Percentiles rank a stretch among this genome's conserved stretches.
phyloP scores from a whole-genome alignment of 2,797 vertebrate genomes.

The Lepilemur ruficaudatus region DNA sequence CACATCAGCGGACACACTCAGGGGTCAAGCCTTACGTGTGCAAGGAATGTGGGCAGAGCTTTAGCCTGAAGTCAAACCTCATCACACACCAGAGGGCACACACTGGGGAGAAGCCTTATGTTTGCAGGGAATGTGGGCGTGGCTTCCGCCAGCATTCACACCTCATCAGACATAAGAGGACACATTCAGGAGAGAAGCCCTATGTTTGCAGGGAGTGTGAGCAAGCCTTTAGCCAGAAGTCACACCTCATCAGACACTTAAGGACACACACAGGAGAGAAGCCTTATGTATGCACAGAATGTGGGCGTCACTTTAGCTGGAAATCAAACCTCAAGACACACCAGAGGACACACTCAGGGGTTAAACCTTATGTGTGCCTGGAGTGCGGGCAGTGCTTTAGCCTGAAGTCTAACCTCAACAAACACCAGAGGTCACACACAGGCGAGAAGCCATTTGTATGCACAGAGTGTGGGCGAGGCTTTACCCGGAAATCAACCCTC shows the following conservation, averaged over 20 bases:
- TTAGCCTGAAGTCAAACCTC: slow-evolving; percentile 42
- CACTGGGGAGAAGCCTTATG: slow-evolving; percentile 36
- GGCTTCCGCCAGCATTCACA: slow-evolving; percentile 25
- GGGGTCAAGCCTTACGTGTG: neutral
- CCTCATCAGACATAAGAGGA: slow-evolving; percentile 3
- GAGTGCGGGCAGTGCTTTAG: slow-evolving; percentile 37
- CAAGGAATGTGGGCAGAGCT: slow-evolving; percentile 31
- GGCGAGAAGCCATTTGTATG: slow-evolving; percentile 17
- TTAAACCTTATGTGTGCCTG: slow-evolving; percentile 24
- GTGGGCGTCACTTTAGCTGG: slow-evolving; percentile 1
- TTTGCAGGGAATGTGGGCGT: slow-evolving; percentile 38
- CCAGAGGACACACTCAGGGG: slow-evolving; percentile 30
- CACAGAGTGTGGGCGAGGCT: neutral
- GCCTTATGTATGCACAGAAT: slow-evolving; percentile 10
- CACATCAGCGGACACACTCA: neutral
- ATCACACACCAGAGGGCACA: slow-evolving; percentile 1
- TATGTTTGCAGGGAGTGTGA: slow-evolving; percentile 32
- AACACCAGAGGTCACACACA: slow-evolving; percentile 4
- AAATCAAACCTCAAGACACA: slow-evolving; percentile 41
- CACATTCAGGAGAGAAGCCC: slow-evolving; percentile 31
- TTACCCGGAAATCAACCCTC: neutral
- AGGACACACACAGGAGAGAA: slow-evolving; percentile 49
- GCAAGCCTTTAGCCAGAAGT: slow-evolving; percentile 18
- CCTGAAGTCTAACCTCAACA: slow-evolving; percentile 36
- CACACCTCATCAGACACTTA: neutral